phyloP scores from a whole-genome alignment of 2,888 invertebrate species.

The Synergus umbraculus region DNA sequence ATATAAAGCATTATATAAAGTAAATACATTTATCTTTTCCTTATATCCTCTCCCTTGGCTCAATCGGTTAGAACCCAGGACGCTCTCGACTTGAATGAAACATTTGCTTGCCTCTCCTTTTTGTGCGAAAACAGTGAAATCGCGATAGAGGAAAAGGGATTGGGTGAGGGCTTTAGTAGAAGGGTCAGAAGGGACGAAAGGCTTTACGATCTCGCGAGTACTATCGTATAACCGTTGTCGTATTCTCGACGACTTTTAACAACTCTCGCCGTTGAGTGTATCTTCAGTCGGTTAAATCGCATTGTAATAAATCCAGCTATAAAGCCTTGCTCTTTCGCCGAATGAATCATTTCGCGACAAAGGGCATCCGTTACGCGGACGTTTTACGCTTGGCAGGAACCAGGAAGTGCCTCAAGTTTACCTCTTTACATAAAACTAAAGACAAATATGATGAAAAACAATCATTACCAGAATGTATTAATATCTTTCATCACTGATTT shows the following conservation, averaged over 20 bases:
- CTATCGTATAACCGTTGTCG: conserved; percentile 9
- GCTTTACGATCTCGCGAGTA: not conserved
- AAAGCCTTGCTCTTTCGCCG: conserved; percentile 20
- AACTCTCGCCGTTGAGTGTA: conserved; percentile 13
- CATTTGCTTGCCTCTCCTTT: conserved; percentile 5
- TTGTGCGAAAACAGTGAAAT: conserved; percentile 22
- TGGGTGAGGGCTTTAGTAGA: not conserved
- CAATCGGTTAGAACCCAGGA: not conserved
- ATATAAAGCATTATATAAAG: too few relatives aligned
- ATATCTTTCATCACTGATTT: too few relatives aligned
- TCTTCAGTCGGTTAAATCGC: conserved; percentile 36
- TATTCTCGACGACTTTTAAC: not conserved
- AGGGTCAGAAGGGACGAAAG: too few relatives aligned
- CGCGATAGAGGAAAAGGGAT: not conserved
- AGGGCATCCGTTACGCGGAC: conserved; percentile 9
- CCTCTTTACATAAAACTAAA: not conserved
- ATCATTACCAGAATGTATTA: too few relatives aligned
- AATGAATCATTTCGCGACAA: conserved; percentile 27
- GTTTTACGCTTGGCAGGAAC: conserved; percentile 21
- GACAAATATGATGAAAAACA: not conserved
- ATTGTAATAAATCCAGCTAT: conserved; percentile 11
- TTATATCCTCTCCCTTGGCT: not conserved
- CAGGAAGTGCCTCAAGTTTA: conserved; percentile 15
- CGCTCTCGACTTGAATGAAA: conserved; percentile 1
- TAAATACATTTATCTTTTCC: not conserved